Base-by-base conservation (phyloP, 2,797 vertebrate genomes). In the Diplodus puntazzo region DNA sequence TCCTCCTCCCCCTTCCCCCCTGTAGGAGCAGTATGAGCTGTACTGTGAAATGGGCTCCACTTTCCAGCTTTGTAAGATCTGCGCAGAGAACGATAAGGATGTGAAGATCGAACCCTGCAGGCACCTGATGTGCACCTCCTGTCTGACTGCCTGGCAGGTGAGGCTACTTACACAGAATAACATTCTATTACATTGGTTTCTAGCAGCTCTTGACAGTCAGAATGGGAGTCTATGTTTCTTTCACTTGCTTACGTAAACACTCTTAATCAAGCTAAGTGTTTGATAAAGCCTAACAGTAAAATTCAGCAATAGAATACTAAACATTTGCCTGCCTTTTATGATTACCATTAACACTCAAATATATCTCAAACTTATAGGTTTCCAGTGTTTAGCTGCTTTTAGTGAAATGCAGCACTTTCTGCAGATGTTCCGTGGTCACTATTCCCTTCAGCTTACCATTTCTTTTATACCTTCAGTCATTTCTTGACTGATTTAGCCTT, bases 21-120 rank as follows among this genome's bases (percentile, higher is more conserved):
- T 77, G 1, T 42, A 99, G 98, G 98, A 99, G 86, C 98, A 99
- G 93, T 99, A 99, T 12, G 98, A 99, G 90, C 89, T 99, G 77
- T 99, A 99, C 87, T 99, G 98, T n/a, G 98, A 99, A 95, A 99
- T 99, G 98, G 98, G 98, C 80, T 99, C 98, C 88, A 99, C 98
- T 0, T 99, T 99, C 93, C 98, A 99, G 88, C 96, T 99, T 18
- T 99, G 98, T 66, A 99, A 99, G 93, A 99, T 99, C 80, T 99
- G 98, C 55, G 98, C 98, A 0, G 98, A 99, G 91, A 99, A 99
- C 0, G 98, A 99, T 92, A 99, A 99, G 82, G 98, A 99, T 10
- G 98, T 99, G 79, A 99, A 99, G 96, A 99, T 99, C 0, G 98
- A 99, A 77, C 98, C 98, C 0, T 99, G 98, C 18, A 97, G 98